A percentile compares a stretch with the other conserved stretches of the same genome.
Conservation (phyloP, 2,113 vertebrate species). For the Notarius quadriscutis region DNA sequence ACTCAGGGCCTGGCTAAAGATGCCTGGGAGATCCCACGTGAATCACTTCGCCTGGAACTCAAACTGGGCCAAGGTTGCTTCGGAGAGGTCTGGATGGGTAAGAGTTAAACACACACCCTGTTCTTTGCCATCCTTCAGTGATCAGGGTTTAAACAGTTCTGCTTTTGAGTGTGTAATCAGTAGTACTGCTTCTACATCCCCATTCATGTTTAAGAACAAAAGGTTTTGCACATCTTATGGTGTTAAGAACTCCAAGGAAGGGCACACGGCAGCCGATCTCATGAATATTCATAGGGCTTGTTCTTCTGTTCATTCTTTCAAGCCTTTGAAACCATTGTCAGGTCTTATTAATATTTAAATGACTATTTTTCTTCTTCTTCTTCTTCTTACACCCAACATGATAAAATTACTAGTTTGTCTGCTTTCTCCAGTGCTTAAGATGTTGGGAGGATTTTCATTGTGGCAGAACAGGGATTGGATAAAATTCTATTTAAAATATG, state of each 20-base stretch:
- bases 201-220: constrained; percentile 6
- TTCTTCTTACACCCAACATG: background rate
- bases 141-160: background rate
- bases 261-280: background rate
- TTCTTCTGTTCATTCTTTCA: constrained; percentile 1
- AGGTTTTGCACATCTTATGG: background rate
- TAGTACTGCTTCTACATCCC: background rate
- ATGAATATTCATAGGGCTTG: background rate
- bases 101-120: constrained; percentile 56
- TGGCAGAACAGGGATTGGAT: too few species aligned
- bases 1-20: constrained; percentile 97
- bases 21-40: constrained; percentile 97
- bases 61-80: constrained; percentile 98
- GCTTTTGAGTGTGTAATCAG: background rate
- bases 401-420: background rate
- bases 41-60: constrained; percentile 92
- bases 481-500: background rate
- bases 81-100: constrained; percentile 99
- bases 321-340: background rate
- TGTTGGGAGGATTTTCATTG: background rate
- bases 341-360: constrained; percentile 6
- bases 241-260: background rate
- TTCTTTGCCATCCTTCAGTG: background rate
- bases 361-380: background rate
- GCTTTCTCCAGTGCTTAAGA: background rate